Conservation (phyloP, 2,113 vertebrate species). For the Saccopteryx leptura region DNA sequence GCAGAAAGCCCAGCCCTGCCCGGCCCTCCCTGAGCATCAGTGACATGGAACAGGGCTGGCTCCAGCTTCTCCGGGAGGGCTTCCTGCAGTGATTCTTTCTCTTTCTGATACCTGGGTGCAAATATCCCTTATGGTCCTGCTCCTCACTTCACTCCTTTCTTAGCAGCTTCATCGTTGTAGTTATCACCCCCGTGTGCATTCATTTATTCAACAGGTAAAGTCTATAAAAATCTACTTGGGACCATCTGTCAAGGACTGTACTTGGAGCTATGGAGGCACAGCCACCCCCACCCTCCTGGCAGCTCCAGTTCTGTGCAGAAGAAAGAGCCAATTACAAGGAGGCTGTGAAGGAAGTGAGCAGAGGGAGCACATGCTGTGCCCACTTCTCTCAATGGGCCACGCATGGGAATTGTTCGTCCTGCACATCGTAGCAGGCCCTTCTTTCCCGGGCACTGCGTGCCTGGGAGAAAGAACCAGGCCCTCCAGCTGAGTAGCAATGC, state of each 20-base stretch:
- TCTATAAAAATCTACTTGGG: not conserved
- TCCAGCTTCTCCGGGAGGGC: not conserved
- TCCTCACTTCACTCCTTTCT: not conserved
- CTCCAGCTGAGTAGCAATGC: not conserved
- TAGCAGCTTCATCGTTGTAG: not conserved
- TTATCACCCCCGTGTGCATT: not conserved
- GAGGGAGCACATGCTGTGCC: not conserved
- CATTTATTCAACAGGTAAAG: not conserved
- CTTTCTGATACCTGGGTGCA: not conserved
- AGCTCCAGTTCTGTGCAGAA: not conserved
- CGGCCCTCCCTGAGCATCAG: not conserved
- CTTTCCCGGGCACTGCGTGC: not conserved
- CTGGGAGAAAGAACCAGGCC: not conserved
- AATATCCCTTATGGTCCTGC: not conserved
- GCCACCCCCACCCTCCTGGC: not conserved
- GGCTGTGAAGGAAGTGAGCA: not conserved
- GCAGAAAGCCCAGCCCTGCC: not conserved
- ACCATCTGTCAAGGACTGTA: not conserved
- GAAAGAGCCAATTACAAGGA: not conserved
- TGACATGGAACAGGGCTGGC: not conserved
- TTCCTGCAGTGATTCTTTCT: not conserved
- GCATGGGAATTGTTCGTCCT: not conserved
- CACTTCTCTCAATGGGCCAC: not conserved
- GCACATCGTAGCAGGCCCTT: not conserved
- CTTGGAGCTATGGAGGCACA: not conserved